These are phyloP conservation scores for Sternotherus odoratus DNA, from an alignment of 2,797 vertebrate species.

Conservation along the genomic window DNA sequence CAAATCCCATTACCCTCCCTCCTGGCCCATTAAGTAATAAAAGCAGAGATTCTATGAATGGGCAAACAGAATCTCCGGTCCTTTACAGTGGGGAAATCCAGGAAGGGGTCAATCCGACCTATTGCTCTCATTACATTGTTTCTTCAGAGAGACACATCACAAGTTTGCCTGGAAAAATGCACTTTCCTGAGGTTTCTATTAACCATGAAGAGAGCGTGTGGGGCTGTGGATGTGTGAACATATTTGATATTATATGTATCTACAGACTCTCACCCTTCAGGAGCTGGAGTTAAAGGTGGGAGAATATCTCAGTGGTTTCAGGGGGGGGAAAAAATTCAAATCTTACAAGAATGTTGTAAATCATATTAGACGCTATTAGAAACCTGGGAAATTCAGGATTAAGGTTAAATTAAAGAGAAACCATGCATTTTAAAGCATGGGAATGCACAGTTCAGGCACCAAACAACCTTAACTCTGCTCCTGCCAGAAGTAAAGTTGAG, in stretches of 20 bases:
- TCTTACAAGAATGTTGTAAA: background rate
- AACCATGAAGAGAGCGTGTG: too few relatives aligned
- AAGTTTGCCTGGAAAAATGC: background rate
- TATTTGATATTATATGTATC: background rate
- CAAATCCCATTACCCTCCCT: background rate
- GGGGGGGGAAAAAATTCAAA: background rate
- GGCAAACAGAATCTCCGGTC: background rate
- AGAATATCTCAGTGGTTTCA: background rate
- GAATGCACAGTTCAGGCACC: background rate
- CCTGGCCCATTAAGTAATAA: background rate
- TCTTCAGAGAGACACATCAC: background rate
- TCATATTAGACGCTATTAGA: background rate
- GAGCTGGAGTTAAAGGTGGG: background rate
- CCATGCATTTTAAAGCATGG: background rate
- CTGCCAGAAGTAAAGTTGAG: background rate
- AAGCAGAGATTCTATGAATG: background rate
- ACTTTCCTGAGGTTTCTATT: background rate
- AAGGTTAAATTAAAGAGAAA: background rate
- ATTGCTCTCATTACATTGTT: background rate
- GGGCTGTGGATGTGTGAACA: too few relatives aligned
- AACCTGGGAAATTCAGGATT: background rate
- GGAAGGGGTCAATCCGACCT: background rate
- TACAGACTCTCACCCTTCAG: background rate
- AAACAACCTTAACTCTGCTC: background rate
- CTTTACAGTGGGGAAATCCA: background rate